A percentile compares a stretch with the other conserved stretches of the same genome.
These are phyloP conservation scores for Basileuterus tristriatus DNA, from an alignment of 2,797 vertebrate genomes.

Conservation along the genomic window DNA sequence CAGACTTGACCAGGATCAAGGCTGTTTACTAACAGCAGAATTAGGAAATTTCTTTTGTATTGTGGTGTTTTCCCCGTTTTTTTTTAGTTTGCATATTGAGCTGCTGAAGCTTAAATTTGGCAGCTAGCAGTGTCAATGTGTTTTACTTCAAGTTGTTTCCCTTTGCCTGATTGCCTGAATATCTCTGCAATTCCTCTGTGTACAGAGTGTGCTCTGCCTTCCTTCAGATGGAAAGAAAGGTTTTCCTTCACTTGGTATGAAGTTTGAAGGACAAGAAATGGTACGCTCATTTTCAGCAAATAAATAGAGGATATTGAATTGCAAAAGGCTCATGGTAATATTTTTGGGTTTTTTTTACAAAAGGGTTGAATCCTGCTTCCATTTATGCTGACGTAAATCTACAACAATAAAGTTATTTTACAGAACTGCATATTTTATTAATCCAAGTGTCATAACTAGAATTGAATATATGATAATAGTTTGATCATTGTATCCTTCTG, in stretches of 20 bases:
- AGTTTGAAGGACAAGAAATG: background rate
- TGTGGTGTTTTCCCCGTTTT: fast-evolving
- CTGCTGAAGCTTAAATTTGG: background rate
- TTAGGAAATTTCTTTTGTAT: background rate
- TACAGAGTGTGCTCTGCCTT: background rate
- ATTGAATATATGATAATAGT: background rate
- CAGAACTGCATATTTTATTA: background rate
- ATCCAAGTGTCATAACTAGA: background rate
- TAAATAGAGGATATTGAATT: background rate
- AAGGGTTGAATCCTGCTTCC: background rate
- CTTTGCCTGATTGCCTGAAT: background rate
- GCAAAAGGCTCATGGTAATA: background rate
- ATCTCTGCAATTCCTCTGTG: background rate
- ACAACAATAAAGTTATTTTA: background rate
- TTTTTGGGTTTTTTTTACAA: background rate
- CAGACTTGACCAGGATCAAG: background rate
- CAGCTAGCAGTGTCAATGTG: background rate
- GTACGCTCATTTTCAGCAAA: background rate
- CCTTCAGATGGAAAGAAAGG: background rate
- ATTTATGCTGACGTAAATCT: background rate
- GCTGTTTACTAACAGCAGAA: background rate
- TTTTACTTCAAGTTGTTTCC: background rate
- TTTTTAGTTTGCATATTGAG: background rate
- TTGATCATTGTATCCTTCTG: background rate
- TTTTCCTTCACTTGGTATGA: background rate